Percentiles rank a stretch among this genome's conserved stretches.
These are phyloP conservation scores for Lathronympha strigana DNA, from an alignment of 2,888 invertebrate species.

Conservation along the genomic window DNA sequence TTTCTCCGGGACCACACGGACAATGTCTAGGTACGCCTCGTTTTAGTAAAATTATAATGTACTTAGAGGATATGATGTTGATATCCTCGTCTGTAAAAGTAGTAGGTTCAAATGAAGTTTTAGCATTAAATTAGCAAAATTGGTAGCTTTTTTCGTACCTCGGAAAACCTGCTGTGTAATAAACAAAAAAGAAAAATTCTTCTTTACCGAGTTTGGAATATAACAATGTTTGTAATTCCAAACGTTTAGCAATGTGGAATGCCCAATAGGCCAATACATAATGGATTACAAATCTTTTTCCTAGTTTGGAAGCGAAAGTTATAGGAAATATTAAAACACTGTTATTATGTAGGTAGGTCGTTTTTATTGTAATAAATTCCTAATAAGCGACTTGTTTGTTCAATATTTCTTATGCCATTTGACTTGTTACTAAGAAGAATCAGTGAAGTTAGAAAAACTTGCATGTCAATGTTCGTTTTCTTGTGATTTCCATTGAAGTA, in stretches of 20 bases:
- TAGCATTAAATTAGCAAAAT: too few species aligned
- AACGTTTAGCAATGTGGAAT: conserved; percentile 20
- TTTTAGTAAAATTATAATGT: too few species aligned
- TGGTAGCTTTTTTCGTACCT: too few species aligned
- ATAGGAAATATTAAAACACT: conserved; percentile 26
- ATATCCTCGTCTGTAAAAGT: too few species aligned
- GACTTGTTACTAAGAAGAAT: conserved; percentile 19
- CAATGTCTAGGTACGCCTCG: too few species aligned
- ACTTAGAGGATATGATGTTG: too few species aligned
- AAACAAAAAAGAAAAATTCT: too few species aligned
- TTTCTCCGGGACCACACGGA: too few species aligned
- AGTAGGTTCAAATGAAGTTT: too few species aligned
- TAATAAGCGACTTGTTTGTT: background rate
- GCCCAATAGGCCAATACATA: conserved; percentile 17
- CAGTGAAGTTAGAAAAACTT: conserved; percentile 17
- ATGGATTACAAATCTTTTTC: conserved; percentile 34
- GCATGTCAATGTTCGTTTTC: conserved; percentile 34
- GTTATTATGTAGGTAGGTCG: conserved; percentile 19
- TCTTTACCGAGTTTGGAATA: background rate
- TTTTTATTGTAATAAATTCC: conserved; percentile 9
- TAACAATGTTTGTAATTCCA: conserved; percentile 5
- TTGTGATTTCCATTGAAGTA: conserved; percentile 29
- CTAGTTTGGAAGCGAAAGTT: conserved; percentile 33
- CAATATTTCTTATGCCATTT: conserved; percentile 1
- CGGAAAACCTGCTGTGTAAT: too few species aligned